Conservation (phyloP, 2,797 vertebrate genomes). For the Platalea minor region DNA sequence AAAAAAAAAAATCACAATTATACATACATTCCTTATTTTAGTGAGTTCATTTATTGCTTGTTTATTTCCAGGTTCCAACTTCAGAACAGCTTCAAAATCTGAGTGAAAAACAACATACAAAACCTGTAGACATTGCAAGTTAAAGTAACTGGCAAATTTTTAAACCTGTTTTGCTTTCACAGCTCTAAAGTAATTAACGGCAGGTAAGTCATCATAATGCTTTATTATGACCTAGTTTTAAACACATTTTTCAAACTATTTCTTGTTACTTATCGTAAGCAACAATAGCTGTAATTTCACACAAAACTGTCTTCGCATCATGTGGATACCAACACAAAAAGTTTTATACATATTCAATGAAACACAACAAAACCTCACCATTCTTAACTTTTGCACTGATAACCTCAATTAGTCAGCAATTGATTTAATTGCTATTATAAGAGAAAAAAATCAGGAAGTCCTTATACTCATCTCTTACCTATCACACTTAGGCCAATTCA, state of each 20-base stretch:
- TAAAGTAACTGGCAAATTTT: neutral
- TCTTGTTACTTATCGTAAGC: neutral
- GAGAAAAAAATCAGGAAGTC: neutral
- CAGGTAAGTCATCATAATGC: neutral
- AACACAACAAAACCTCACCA: neutral
- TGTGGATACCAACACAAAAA: neutral
- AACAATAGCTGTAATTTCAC: neutral
- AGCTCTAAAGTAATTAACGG: neutral
- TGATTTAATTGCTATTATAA: neutral
- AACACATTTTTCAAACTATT: neutral
- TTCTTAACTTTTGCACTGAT: neutral
- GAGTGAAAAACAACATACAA: neutral
- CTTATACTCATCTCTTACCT: neutral
- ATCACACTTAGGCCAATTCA: neutral
- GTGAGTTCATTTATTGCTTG: conserved; percentile 89
- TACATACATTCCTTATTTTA: conserved; percentile 85
- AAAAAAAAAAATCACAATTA: neutral
- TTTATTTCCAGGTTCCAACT: conserved; percentile 95
- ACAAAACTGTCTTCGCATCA: neutral
- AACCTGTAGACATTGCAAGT: neutral
- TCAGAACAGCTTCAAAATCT: conserved; percentile 93
- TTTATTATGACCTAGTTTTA: neutral
- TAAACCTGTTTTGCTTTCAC: neutral
- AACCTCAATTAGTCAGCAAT: neutral
- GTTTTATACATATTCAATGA: neutral